These are phyloP conservation scores for Conger conger DNA, from an alignment of 2,113 vertebrate genomes.

Conservation along the genomic window DNA sequence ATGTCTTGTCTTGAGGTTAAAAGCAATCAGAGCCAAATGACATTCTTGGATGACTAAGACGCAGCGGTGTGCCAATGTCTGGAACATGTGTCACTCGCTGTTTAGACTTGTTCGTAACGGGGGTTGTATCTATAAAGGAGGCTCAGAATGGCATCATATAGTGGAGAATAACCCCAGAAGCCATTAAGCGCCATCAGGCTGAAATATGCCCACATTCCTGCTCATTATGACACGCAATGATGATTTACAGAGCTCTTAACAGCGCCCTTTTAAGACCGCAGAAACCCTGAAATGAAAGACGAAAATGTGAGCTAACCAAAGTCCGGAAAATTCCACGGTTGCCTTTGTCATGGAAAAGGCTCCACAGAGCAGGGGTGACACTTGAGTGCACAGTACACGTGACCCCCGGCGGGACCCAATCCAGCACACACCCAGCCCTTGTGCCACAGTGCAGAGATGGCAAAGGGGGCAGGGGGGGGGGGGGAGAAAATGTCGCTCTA, in stretches of 20 bases:
- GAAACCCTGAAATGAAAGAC: neutral
- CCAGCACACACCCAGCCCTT: neutral
- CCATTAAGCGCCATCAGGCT: neutral
- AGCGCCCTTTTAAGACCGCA: neutral
- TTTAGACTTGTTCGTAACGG: conserved; percentile 55
- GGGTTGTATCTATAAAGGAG: conserved; percentile 25
- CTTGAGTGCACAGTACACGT: neutral
- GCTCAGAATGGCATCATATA: conserved; percentile 17
- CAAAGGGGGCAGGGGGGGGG: neutral
- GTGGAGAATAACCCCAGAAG: neutral
- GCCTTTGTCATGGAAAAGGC: neutral
- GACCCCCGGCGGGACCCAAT: neutral
- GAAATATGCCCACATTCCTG: neutral
- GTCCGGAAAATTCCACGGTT: neutral
- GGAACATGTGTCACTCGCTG: conserved; percentile 52
- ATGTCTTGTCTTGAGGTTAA: conserved; percentile 51
- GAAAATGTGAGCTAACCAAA: neutral
- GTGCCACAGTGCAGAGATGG: neutral
- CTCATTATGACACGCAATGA: neutral
- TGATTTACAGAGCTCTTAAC: neutral
- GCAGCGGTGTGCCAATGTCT: conserved; percentile 47
- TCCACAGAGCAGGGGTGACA: neutral
- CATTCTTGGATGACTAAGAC: conserved; percentile 56
- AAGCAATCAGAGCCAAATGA: conserved; percentile 50
- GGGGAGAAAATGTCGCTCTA: conserved; percentile 7